Base-by-base conservation (phyloP, 2,113 vertebrate species). In the Pelmatolapia mariae region DNA sequence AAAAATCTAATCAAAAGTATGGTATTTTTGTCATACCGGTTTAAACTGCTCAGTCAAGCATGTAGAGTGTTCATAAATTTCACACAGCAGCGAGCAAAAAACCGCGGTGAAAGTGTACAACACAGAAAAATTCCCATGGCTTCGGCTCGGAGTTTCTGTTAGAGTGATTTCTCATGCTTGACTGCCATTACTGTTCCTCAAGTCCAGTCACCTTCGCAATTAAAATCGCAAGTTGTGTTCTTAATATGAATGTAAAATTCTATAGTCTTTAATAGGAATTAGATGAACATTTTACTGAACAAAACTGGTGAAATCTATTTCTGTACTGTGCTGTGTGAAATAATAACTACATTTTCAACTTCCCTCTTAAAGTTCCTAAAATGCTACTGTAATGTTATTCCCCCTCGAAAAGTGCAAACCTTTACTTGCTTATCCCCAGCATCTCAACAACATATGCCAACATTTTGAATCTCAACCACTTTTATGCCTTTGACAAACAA, bases 341-440 rank as follows among this genome's bases (percentile, higher is more conserved):
- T 52, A 52, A 78, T 31, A 52, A 50, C 6, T 50, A 78, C 45
- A 31, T 50, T 78, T 78, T 78, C 16, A 31, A n/a, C 45, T 52
- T 78, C 73, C 43, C 26, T 52, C 26, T 12, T 29, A n/a, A 76
- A 50, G 10, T 78, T 78, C 26, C 18, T 50, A 26, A 52, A 78
- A 78, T 76, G 71, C 43, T 2, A 47, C 24, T 31, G 6, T 45
- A 73, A 38, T 68, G 66, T 26, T 50, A 12, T 31, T n/a, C 15
- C 24, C 22, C 24, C 0, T 45, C 3, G 10, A 31, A 29, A 50
- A 26, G 9, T 9, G 31, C 18, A 36, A 71, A 71, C 7, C n/a
- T 43, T 71, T 43, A 43, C 22, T 71, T 71, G 15, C 15, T 50
- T 50, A 29, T 19, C 1, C 5, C 16, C 43, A 47, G 6, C 43